Base-by-base conservation (phyloP, 2,113 vertebrate species). In the Phylloscopus trochilus region DNA sequence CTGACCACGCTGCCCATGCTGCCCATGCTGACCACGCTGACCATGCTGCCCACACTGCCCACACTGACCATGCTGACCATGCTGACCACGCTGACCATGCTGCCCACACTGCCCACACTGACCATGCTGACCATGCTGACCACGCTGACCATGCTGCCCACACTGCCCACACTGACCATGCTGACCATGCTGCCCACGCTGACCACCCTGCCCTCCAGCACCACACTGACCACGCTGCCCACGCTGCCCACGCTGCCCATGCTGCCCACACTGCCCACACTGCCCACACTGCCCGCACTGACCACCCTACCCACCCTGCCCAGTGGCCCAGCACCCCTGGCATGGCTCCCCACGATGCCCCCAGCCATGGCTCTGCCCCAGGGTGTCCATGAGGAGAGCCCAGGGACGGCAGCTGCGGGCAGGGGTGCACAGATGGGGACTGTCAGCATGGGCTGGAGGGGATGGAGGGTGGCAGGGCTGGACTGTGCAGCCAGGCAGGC, bases 311-410 rank as follows among this genome's bases (percentile, higher is more conserved):
- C 44, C 44, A 44, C 52, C 9, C 18, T 11, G 24, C 44, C n/a
- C 70, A 24, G 26, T 4, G 0, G 12, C 26, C 81, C 15, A 18
- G 22, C 35, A 31, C 11, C 43, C 24, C 63, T 26, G 7, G 30
- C n/a, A 3, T 0, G 4, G n/a, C 15, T 23, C 49, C 53, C 43
- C 20, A 35, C 3, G 0, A 1, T 31, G 76, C n/a, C 62, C 62
- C 51, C 4, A 0, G 27, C 5, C 41, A 0, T 0, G 11, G 47
- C 72, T 76, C 14, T 67, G 66, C 14, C 68, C n/a, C 0, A 2
- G 20, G 23, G 7, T 28, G 46, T 28, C 31, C 2, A 2, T 1
- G 0, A 59, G 69, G 39, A 52, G 51, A 43, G 83, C 68, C 55
- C 59, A 6, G 51, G 56, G 31, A 0, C 37, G 60, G 16, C 0